Evolutionary conservation across 2,797 vertebrate species (phyloP).

Genomic region (Chanos chanos): DNA sequence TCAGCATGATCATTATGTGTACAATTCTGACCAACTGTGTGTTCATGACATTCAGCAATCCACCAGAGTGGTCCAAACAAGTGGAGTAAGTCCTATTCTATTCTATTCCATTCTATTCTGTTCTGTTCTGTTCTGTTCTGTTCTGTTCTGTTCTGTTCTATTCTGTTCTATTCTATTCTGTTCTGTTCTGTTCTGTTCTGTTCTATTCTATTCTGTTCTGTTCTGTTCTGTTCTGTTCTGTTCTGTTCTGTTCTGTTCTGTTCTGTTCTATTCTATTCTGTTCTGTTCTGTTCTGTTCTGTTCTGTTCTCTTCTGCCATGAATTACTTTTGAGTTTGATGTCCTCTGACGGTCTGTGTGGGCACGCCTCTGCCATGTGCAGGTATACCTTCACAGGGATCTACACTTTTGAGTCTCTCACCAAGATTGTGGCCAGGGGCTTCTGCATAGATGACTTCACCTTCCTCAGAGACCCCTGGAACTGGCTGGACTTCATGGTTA

Average conservation of each 20-base stretch:
- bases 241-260: not conserved
- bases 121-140: not conserved
- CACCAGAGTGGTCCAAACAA: conserved; percentile 98
- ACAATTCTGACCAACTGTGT: conserved; percentile 99
- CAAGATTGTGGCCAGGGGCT: conserved; percentile 96
- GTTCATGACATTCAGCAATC: conserved; percentile 99
- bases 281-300: too few species aligned
- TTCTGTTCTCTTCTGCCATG: too few species aligned
- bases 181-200: not conserved
- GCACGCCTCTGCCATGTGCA: too few species aligned
- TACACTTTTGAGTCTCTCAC: conserved; percentile 98
- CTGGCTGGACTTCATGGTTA: conserved; percentile 99
- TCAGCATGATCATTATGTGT: conserved; percentile 99
- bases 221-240: not conserved
- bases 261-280: too few species aligned
- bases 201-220: not conserved
- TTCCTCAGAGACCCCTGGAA: conserved; percentile 98
- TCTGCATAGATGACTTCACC: conserved; percentile 94
- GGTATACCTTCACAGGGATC: conserved; percentile 98
- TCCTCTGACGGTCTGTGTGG: too few species aligned
- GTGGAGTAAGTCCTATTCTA: conserved; percentile 92
- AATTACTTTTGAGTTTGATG: too few species aligned
- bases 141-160: not conserved
- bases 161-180: not conserved
- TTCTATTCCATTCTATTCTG: not conserved